These are phyloP conservation scores for Latrodectus geometricus DNA, from an alignment of 1,140 invertebrate genomes.

Conservation along the genomic window DNA sequence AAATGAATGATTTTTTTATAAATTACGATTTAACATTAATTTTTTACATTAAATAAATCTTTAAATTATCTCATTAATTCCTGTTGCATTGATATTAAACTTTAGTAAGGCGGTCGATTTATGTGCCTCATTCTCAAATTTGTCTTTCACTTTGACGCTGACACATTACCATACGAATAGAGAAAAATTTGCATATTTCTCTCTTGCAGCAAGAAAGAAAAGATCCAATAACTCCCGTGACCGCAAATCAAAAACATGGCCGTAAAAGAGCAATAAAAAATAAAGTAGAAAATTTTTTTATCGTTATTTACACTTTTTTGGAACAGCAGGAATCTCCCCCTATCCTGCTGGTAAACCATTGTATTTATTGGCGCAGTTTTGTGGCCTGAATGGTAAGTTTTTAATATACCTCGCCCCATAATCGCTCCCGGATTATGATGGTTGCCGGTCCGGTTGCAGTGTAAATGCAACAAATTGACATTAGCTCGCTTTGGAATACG, in stretches of 20 bases:
- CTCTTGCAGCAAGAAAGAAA: neutral
- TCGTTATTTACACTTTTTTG: neutral
- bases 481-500: conserved; percentile 30
- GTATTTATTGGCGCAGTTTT: conserved; percentile 49
- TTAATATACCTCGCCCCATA: conserved; percentile 51
- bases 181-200: conserved; percentile 50
- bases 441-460: conserved; percentile 17
- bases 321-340: conserved; percentile 3
- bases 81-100: too few species aligned
- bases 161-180: conserved; percentile 46
- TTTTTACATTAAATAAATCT: too few species aligned
- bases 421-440: conserved; percentile 41
- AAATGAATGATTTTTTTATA: too few species aligned
- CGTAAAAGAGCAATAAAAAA: conserved; percentile 39
- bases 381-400: conserved; percentile 44
- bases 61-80: too few species aligned
- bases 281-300: conserved; percentile 6
- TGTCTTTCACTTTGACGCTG: conserved; percentile 1
- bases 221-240: conserved; percentile 10
- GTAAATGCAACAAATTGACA: conserved; percentile 59
- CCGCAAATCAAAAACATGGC: conserved; percentile 47
- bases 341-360: conserved; percentile 25
- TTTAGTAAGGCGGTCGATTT: too few species aligned
- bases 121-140: conserved; percentile 30
- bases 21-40: too few species aligned